These are phyloP conservation scores for Crocodylus rhombifer DNA, from an alignment of 2,797 vertebrate genomes.

Conservation along the genomic window DNA sequence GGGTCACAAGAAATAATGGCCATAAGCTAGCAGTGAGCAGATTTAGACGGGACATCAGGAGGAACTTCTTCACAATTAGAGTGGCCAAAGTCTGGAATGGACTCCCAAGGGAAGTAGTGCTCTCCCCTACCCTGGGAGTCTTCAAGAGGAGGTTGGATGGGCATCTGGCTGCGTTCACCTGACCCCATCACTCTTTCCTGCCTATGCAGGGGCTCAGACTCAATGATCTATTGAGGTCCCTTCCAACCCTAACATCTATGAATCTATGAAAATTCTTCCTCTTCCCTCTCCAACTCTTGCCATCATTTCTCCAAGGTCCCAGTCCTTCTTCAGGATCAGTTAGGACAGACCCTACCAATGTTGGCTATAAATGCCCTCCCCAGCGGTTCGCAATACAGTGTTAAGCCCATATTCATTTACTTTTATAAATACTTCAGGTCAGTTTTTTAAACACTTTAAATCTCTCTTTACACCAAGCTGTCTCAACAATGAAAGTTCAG, in stretches of 20 bases:
- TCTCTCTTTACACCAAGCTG: not conserved
- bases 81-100: too few species aligned
- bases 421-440: not conserved
- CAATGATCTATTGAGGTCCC: too few species aligned
- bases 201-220: too few species aligned
- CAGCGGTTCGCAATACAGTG: not conserved
- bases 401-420: not conserved
- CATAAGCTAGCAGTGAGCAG: too few species aligned
- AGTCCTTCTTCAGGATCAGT: not conserved
- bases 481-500: not conserved
- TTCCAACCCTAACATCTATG: not conserved
- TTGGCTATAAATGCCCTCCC: not conserved
- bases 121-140: too few species aligned
- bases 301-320: not conserved
- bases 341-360: not conserved
- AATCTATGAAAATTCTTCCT: not conserved
- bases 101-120: too few species aligned
- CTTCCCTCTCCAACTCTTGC: not conserved
- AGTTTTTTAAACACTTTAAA: not conserved
- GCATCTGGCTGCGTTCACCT: too few species aligned
- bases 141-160: too few species aligned
- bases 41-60: too few species aligned
- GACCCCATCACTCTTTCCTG: too few species aligned
- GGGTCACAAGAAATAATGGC: too few species aligned
- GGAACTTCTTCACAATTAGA: too few species aligned